Conservation (phyloP, 30 jellyfish, hydroid and myxozoan genomes). For the Mastigias papua region DNA sequence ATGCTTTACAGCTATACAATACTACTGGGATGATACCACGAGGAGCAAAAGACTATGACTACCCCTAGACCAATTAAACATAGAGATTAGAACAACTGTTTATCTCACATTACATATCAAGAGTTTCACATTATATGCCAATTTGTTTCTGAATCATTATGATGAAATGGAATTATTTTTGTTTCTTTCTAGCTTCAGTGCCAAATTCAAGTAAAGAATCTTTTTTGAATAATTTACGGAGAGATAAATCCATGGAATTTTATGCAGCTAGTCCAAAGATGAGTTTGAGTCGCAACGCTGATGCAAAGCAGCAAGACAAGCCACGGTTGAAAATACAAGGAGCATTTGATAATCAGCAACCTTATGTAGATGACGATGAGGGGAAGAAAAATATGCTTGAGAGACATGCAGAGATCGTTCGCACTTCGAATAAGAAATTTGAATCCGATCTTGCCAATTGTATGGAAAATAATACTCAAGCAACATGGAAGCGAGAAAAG, state of each 20-base stretch:
- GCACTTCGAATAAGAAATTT: slow-evolving; percentile 91
- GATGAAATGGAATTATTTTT: too few species aligned
- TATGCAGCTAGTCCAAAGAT: slow-evolving; percentile 62
- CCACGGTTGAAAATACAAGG: slow-evolving; percentile 82
- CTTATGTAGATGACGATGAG: slow-evolving; percentile 58
- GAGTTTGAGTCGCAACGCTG: slow-evolving; percentile 53
- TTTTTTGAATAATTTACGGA: slow-evolving; percentile 48
- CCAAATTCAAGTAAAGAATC: slow-evolving; percentile 52
- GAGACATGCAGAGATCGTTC: slow-evolving; percentile 94
- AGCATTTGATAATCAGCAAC: slow-evolving; percentile 82
- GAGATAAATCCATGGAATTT: slow-evolving; percentile 58
- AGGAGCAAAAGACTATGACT: too few species aligned
- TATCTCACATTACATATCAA: too few species aligned
- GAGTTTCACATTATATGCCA: too few species aligned
- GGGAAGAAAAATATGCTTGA: slow-evolving; percentile 64
- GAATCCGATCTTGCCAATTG: slow-evolving; percentile 88
- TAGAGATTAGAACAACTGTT: too few species aligned
- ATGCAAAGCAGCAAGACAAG: slow-evolving; percentile 45
- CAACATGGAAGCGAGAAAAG: slow-evolving; percentile 95
- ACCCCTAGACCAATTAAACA: too few species aligned
- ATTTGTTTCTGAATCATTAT: too few species aligned
- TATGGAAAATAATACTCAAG: slow-evolving; percentile 90
- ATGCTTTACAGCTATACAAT: too few species aligned
- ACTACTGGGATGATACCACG: too few species aligned
- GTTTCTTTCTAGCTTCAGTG: slow-evolving; percentile 17